Conservation (phyloP, 64 coral and sea anemone species). For the Stylophora pistillata region DNA sequence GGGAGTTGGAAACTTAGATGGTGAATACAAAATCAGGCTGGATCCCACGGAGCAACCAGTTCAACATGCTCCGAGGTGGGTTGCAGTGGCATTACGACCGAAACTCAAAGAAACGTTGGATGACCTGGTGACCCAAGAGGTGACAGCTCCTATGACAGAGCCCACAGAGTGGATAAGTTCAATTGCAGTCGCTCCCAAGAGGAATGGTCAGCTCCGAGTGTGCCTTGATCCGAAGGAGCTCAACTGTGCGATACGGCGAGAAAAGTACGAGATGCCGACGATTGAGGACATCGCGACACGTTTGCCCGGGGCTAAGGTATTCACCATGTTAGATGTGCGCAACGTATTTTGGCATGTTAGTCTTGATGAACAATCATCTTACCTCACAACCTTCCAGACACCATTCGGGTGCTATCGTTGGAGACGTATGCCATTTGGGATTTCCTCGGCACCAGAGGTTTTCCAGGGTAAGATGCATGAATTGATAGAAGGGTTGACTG, state of each 20-base stretch:
- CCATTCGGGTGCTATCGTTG: not conserved
- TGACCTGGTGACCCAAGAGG: constrained; percentile 5
- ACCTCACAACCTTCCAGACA: not conserved
- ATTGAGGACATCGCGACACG: constrained; percentile 60
- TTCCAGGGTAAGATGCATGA: constrained; percentile 35
- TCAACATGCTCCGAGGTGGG: constrained; percentile 37
- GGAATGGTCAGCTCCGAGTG: constrained; percentile 49
- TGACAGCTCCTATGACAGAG: constrained; percentile 31
- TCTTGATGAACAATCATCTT: constrained; percentile 34
- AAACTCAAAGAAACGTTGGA: constrained; percentile 14
- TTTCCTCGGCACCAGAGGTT: not conserved
- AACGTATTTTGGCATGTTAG: constrained; percentile 44
- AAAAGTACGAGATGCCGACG: constrained; percentile 32
- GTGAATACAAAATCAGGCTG: constrained; percentile 49
- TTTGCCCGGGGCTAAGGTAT: constrained; percentile 57
- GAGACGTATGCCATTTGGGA: constrained; percentile 41
- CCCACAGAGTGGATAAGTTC: constrained; percentile 58
- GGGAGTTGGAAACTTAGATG: constrained; percentile 55
- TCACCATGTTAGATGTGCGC: constrained; percentile 19
- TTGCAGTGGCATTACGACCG: constrained; percentile 34
- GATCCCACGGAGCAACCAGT: constrained; percentile 27
- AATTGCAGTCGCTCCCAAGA: constrained; percentile 47
- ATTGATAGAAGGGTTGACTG: constrained; percentile 5
- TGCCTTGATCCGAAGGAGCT: constrained; percentile 64
- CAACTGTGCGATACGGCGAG: constrained; percentile 28